Percentiles rank a stretch among this genome's conserved stretches.
Conservation (phyloP, 2,888 invertebrate species). For the Cyclophora albipunctata region DNA sequence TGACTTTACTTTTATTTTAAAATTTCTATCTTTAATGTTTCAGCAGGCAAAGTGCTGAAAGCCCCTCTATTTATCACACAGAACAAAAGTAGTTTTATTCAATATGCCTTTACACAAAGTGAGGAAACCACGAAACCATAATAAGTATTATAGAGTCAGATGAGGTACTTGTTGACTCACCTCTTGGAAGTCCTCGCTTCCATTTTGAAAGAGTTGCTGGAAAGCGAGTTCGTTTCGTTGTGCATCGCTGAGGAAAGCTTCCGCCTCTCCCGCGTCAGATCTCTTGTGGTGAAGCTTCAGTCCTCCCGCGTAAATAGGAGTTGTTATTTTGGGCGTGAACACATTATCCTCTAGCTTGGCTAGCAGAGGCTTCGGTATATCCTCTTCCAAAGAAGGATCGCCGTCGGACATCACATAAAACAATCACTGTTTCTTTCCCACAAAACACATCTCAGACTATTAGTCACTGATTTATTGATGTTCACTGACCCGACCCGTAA, state of each 20-base stretch:
- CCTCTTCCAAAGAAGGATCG: conserved; percentile 70
- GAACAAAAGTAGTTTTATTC: no score
- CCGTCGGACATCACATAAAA: conserved; percentile 70
- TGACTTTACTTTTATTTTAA: no score
- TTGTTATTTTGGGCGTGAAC: conserved; percentile 63
- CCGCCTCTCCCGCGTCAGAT: conserved; percentile 54
- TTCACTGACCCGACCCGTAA: conserved; percentile 1
- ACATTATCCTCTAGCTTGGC: conserved; percentile 61
- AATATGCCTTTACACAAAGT: no score
- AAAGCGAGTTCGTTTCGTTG: conserved; percentile 65
- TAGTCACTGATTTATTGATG: conserved; percentile 19
- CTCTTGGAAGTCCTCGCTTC: conserved; percentile 51
- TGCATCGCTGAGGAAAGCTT: conserved; percentile 57
- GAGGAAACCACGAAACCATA: no score
- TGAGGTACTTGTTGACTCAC: conserved; percentile 26
- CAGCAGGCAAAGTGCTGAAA: no score
- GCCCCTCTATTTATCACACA: no score
- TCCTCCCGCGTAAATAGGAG: conserved; percentile 58
- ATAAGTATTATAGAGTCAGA: no score
- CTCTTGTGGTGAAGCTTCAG: conserved; percentile 57
- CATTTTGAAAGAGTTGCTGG: conserved; percentile 59
- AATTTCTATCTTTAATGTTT: no score
- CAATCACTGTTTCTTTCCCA: conserved; percentile 13
- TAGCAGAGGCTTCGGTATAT: conserved; percentile 58
- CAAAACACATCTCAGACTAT: conserved; percentile 19